These are phyloP conservation scores for Halichoeres trimaculatus DNA, from an alignment of 2,113 vertebrate genomes.

Conservation along the genomic window DNA sequence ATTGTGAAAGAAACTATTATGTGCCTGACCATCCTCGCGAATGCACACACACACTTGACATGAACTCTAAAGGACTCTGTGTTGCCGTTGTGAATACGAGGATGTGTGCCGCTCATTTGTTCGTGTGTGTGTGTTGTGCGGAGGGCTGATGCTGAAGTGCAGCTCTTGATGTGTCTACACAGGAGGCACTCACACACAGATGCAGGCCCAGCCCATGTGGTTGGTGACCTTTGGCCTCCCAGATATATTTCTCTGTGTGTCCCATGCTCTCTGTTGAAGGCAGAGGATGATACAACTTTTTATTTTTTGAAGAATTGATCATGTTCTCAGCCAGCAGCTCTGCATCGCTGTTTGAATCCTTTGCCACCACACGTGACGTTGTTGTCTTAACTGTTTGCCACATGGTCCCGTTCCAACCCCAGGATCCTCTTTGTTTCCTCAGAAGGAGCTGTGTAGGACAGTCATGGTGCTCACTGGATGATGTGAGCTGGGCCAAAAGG, in stretches of 20 bases:
- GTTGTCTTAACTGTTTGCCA: constrained; percentile 17
- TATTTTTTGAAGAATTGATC: no score
- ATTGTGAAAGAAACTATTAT: constrained; percentile 27
- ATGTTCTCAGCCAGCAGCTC: not conserved
- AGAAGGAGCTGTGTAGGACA: not conserved
- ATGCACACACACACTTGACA: constrained; percentile 5
- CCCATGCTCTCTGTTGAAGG: not conserved
- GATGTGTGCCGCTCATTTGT: not conserved
- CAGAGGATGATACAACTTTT: not conserved
- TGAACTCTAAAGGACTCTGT: constrained; percentile 27
- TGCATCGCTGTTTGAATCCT: constrained; percentile 16
- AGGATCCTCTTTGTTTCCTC: constrained; percentile 2
- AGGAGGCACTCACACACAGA: constrained; percentile 3
- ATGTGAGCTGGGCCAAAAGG: not conserved
- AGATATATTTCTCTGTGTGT: constrained; percentile 20
- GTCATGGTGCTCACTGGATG: constrained; percentile 11
- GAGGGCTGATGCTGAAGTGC: constrained; percentile 10
- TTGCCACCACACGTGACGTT: constrained; percentile 4
- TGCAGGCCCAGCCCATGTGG: not conserved
- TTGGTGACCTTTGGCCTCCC: constrained; percentile 6
- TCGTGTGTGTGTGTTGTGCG: not conserved
- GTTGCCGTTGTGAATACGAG: constrained; percentile 15
- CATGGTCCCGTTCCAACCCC: not conserved
- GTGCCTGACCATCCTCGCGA: constrained; percentile 34
- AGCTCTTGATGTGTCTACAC: constrained; percentile 1